Base-by-base conservation (phyloP, 2,113 vertebrate genomes). In the Hypomesus transpacificus region DNA sequence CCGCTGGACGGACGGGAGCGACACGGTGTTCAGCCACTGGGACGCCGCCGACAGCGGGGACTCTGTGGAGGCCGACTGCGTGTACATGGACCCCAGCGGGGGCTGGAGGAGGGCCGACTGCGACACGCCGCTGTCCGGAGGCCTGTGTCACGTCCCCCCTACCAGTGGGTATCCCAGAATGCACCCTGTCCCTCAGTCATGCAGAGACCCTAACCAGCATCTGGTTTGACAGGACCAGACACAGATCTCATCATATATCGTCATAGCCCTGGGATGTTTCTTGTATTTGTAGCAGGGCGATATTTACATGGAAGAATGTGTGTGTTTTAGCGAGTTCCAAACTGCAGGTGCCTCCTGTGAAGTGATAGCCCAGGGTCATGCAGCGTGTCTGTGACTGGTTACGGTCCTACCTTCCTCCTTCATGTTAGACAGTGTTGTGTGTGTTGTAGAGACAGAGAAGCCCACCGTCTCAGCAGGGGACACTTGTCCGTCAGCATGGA, bases 1-100 rank as follows among this genome's bases (percentile, higher is more conserved):
- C 83, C 90, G 90, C 50, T 98, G 97, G 96, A 92, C 93, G 0
- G 96, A 98, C 83, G 94, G 94, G 53, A 93, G 91, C 6, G 92
- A 90, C 76, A 94, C 91, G 2, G 81, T 93, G 39, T 96, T 95
- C 82, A 93, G 92, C 8, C 93, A 93, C 83, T 99, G 95, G 96
- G 91, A 92, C 18, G 46, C 83, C 0, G 54, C 26, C 0, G 89
- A 94, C 0, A 91, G 92, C 8, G 90, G 92, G 13, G 90, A 93
- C 17, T 82, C 85, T 7, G 80, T 91, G 67, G 71, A 82, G 3
- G 94, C 94, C 73, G 92, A 92, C 73, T 98, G 96, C 57, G 94
- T 94, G 68, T 98, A 92, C 84, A 94, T 98, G 20, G 94, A 97
- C 21, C 86, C 89, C 4, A 90, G 9, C 0, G 96, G 96, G 56